These are phyloP conservation scores for Pyrrhosoma nymphula DNA, from an alignment of 2,888 invertebrate species.

Conservation along the genomic window DNA sequence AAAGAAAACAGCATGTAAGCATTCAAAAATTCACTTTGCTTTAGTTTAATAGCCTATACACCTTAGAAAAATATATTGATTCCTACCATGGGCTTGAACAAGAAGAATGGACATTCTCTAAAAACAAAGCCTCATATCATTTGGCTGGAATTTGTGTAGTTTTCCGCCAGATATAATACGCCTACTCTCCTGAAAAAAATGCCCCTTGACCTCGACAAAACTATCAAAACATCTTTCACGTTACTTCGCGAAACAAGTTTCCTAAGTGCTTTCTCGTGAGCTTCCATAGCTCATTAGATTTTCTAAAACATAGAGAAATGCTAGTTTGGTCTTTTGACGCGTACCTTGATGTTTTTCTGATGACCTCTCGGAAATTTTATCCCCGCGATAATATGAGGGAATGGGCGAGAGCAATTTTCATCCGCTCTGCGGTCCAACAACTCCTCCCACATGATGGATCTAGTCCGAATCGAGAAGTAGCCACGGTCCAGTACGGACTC, in stretches of 20 bases:
- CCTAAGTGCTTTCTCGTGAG: neutral
- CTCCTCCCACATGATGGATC: neutral
- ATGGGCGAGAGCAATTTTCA: neutral
- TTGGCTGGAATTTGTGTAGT: too few relatives aligned
- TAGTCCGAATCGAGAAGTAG: neutral
- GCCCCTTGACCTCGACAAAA: too few relatives aligned
- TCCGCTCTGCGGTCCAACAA: neutral
- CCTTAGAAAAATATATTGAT: too few relatives aligned
- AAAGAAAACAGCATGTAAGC: too few relatives aligned
- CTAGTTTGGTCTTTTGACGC: neutral
- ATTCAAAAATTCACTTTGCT: too few relatives aligned
- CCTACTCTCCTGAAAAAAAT: too few relatives aligned
- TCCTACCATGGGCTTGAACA: too few relatives aligned
- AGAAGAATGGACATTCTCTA: too few relatives aligned
- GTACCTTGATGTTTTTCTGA: neutral
- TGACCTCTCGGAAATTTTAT: neutral
- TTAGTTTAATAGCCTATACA: too few relatives aligned
- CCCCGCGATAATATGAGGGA: neutral
- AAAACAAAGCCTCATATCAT: too few relatives aligned
- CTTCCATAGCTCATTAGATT: neutral
- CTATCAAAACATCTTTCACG: neutral
- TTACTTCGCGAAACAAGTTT: neutral
- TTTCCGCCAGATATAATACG: too few relatives aligned
- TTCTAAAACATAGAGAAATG: neutral
- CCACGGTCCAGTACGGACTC: neutral